These are phyloP conservation scores for Gasteruption jaculator DNA, from an alignment of 2,888 invertebrate genomes.

Conservation along the genomic window DNA sequence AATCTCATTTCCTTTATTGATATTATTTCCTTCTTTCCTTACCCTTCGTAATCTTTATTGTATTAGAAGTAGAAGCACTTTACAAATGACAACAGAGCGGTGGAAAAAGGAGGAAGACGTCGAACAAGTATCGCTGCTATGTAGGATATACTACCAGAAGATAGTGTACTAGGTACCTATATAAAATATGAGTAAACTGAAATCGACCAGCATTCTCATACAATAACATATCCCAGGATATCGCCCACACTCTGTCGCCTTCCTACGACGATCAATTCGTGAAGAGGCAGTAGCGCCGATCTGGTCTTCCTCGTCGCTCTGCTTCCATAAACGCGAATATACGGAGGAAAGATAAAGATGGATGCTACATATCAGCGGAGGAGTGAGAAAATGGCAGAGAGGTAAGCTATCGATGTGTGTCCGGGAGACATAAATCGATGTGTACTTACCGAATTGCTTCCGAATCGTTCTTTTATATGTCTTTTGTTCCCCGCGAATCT, in stretches of 20 bases:
- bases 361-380: no score
- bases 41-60: no score
- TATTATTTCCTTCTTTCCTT: no score
- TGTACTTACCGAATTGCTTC: conserved; percentile 50
- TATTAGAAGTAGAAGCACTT: no score
- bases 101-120: no score
- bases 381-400: conserved; percentile 28
- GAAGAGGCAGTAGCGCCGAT: background rate
- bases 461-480: conserved; percentile 45
- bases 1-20: no score
- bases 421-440: conserved; percentile 47
- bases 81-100: conserved; percentile 38
- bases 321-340: conserved; percentile 9
- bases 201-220: conserved; percentile 32
- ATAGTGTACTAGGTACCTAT: conserved; percentile 27
- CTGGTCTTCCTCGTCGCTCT: conserved; percentile 19
- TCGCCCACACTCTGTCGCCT: conserved; percentile 22
- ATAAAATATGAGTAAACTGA: conserved; percentile 32
- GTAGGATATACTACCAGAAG: no score
- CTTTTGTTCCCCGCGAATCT: conserved; percentile 28
- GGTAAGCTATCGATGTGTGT: conserved; percentile 43
- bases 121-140: no score
- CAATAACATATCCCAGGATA: conserved; percentile 38
- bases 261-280: conserved; percentile 16
- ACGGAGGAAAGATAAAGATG: conserved; percentile 2